Evolutionary conservation across 2,113 vertebrate genomes (phyloP).

Genomic region (Pseudopipra pipra): DNA sequence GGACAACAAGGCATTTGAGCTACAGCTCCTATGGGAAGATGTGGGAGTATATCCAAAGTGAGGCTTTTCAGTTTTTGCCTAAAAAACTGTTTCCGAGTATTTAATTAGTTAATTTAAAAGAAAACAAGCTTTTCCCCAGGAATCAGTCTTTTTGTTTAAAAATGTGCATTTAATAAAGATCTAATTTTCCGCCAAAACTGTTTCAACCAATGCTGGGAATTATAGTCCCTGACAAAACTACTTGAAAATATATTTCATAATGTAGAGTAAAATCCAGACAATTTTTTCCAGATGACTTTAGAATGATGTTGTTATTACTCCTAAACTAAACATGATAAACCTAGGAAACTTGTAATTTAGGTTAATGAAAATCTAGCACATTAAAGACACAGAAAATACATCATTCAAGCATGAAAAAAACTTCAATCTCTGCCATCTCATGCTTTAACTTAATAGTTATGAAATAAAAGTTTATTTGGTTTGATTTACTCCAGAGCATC

Average conservation of each 20-base stretch:
- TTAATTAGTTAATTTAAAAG: slow-evolving; percentile 58
- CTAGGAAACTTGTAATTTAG: slow-evolving; percentile 8
- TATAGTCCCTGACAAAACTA: slow-evolving; percentile 51
- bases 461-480: not conserved
- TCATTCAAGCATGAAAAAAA: not conserved
- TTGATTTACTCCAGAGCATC: not conserved
- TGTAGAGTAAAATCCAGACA: slow-evolving; percentile 40
- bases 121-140: slow-evolving; percentile 42
- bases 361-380: slow-evolving; percentile 7
- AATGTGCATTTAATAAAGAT: slow-evolving; percentile 61
- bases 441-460: not conserved
- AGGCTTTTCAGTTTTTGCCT: slow-evolving; percentile 17
- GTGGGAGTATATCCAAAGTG: not conserved
- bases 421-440: not conserved
- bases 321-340: slow-evolving; percentile 44
- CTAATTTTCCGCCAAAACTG: slow-evolving; percentile 45
- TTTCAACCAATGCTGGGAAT: slow-evolving; percentile 50
- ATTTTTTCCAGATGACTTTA: slow-evolving; percentile 60
- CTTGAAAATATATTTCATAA: slow-evolving; percentile 46
- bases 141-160: slow-evolving; percentile 42
- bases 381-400: not conserved
- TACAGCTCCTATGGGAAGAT: not conserved
- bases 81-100: not conserved
- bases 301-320: not conserved
- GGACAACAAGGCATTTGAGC: not conserved